A percentile compares a stretch with the other conserved stretches of the same genome.
These are phyloP conservation scores for Lethenteron camtschaticum DNA, from an alignment of 2,113 vertebrate species.

Conservation along the genomic window DNA sequence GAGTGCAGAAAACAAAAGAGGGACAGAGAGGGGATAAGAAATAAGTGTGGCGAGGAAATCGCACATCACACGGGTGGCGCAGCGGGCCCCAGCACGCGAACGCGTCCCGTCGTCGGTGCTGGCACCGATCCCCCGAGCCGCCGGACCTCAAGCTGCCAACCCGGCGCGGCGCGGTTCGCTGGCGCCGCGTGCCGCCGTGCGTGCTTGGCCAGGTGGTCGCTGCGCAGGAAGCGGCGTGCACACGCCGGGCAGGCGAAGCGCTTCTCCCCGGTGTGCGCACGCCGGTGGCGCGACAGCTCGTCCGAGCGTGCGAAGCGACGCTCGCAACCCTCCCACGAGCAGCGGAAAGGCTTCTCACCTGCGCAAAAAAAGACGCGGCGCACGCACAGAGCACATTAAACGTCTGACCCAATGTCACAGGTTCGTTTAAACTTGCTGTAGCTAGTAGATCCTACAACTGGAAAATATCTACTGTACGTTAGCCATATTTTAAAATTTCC, in stretches of 20 bases:
- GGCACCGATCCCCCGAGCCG: constrained; percentile 26
- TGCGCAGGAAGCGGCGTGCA: constrained; percentile 63
- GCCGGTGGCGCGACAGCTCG: constrained; percentile 62
- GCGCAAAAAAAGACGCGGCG: constrained; percentile 8
- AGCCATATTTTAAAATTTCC: neutral
- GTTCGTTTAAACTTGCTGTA: no score
- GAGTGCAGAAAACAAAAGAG: constrained; percentile 9
- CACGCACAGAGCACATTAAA: neutral
- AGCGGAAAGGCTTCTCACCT: constrained; percentile 86
- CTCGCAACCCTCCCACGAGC: constrained; percentile 64
- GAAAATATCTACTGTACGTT: neutral
- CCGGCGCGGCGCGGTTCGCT: constrained; percentile 28
- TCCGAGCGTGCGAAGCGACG: constrained; percentile 63
- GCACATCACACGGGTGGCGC: constrained; percentile 10
- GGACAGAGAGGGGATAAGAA: no score
- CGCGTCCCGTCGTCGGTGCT: fast-evolving
- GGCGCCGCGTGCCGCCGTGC: constrained; percentile 36
- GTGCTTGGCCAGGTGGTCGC: constrained; percentile 72
- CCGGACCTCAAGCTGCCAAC: constrained; percentile 41
- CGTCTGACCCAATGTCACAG: neutral
- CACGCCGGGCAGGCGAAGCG: constrained; percentile 59
- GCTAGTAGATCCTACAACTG: neutral
- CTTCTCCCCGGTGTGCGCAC: constrained; percentile 69
- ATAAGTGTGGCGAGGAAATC: constrained; percentile 12
- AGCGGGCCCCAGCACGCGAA: constrained; percentile 16